A percentile compares a stretch with the other conserved stretches of the same genome.
These are phyloP conservation scores for Polypedilum vanderplanki DNA, from an alignment of 1,140 invertebrate genomes.

Conservation along the genomic window DNA sequence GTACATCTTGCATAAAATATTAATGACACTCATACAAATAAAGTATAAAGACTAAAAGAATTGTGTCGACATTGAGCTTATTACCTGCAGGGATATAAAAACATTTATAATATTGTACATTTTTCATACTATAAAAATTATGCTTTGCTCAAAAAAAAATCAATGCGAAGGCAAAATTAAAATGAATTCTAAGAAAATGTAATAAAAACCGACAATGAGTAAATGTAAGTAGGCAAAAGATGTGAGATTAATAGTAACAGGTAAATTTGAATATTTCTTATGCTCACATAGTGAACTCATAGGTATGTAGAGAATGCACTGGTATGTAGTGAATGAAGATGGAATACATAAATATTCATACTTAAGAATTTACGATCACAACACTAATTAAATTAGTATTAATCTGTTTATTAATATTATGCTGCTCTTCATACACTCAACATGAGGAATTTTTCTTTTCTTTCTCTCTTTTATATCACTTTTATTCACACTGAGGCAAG, in stretches of 20 bases:
- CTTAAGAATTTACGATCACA: constrained; percentile 12
- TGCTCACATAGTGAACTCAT: no score
- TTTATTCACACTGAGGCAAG: background rate
- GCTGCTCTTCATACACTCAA: background rate
- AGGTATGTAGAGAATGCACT: no score
- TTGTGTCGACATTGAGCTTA: no score
- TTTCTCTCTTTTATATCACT: background rate
- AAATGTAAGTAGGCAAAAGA: background rate
- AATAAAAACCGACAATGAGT: constrained; percentile 27
- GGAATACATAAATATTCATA: background rate
- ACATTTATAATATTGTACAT: background rate
- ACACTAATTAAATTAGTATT: constrained; percentile 20
- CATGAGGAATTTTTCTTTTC: background rate
- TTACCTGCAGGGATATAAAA: no score
- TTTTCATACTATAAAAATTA: constrained; percentile 4
- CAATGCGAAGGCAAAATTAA: constrained; percentile 28
- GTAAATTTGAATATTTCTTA: background rate
- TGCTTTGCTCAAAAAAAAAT: background rate
- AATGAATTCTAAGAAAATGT: constrained; percentile 31
- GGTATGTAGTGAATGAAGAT: background rate
- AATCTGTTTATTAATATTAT: constrained; percentile 11
- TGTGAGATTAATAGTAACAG: constrained; percentile 12
- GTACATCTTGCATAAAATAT: no score
- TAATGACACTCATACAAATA: no score
- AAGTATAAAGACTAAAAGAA: no score